phyloP scores from a whole-genome alignment of 2,888 invertebrate species.

The Drosophila vallismaia region DNA sequence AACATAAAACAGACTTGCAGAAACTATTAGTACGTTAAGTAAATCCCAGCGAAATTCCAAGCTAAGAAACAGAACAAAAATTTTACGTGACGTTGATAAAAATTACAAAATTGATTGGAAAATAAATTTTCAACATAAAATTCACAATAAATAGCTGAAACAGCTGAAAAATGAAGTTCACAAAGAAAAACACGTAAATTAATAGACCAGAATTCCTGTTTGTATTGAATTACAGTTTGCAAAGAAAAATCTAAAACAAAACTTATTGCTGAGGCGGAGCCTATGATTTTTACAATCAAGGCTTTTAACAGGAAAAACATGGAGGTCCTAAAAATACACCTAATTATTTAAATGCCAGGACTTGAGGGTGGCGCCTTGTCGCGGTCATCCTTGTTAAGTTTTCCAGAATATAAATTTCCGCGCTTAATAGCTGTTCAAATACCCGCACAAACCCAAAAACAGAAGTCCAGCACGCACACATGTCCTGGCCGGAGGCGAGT shows the following conservation, averaged over 20 bases:
- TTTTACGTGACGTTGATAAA: slow-evolving; percentile 44
- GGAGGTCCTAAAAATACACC: slow-evolving; percentile 69
- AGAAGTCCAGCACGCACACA: slow-evolving; percentile 69
- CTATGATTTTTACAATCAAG: not conserved
- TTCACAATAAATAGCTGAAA: not conserved
- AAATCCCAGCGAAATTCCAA: slow-evolving; percentile 18
- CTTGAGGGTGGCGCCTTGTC: slow-evolving; percentile 33
- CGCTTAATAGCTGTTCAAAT: slow-evolving; percentile 66
- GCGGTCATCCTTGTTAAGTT: slow-evolving; percentile 46
- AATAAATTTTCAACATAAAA: not conserved
- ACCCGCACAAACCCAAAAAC: slow-evolving; percentile 21
- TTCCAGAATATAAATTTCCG: slow-evolving; percentile 71
- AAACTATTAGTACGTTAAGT: slow-evolving; percentile 1
- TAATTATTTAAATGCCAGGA: slow-evolving; percentile 75
- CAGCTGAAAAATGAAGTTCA: not conserved
- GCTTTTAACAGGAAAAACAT: slow-evolving; percentile 25
- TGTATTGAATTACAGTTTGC: too few species aligned
- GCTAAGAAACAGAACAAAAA: slow-evolving; percentile 57
- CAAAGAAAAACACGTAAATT: not conserved
- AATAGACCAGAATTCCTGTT: too few species aligned
- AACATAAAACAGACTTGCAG: not conserved
- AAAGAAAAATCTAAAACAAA: not conserved
- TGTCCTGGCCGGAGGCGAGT: slow-evolving; percentile 68
- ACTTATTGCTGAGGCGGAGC: not conserved
- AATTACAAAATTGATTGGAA: not conserved